Evolutionary conservation across 2,797 vertebrate species (phyloP).

Genomic region (Astyanax mexicanus): DNA sequence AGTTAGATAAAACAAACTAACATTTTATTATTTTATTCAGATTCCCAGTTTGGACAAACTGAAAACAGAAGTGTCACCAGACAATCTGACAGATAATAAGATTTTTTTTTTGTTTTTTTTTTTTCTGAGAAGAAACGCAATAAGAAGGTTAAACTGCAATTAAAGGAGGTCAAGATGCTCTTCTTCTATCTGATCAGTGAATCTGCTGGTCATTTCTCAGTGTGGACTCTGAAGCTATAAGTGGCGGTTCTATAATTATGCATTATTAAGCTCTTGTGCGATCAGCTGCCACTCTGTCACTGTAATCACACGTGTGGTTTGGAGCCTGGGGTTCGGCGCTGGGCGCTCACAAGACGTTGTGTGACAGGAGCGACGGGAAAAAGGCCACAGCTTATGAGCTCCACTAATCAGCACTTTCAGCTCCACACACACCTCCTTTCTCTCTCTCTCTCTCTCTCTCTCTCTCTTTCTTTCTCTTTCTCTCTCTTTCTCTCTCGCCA

Average conservation of each 20-base stretch:
- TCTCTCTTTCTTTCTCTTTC: no score
- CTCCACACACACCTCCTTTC: background rate
- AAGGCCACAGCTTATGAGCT: constrained; percentile 39
- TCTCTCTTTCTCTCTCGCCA: no score
- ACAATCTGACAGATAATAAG: no score
- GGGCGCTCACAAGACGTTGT: constrained; percentile 2
- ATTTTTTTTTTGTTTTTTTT: no score
- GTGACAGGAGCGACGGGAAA: constrained; percentile 12
- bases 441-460: no score
- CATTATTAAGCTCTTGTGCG: background rate
- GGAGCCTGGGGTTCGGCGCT: background rate
- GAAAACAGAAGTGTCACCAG: no score
- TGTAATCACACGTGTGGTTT: background rate
- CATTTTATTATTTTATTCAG: no score
- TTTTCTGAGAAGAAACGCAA: no score
- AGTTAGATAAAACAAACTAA: no score
- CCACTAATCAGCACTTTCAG: constrained; percentile 33
- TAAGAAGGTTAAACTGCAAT: background rate
- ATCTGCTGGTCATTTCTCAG: background rate
- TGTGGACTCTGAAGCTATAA: background rate
- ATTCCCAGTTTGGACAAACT: no score
- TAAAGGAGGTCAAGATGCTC: background rate
- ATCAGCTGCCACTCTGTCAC: constrained; percentile 11
- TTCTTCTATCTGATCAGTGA: background rate
- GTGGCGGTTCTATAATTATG: constrained; percentile 3